Conservation (phyloP, 2,113 vertebrate genomes). For the Labeo rohita region DNA sequence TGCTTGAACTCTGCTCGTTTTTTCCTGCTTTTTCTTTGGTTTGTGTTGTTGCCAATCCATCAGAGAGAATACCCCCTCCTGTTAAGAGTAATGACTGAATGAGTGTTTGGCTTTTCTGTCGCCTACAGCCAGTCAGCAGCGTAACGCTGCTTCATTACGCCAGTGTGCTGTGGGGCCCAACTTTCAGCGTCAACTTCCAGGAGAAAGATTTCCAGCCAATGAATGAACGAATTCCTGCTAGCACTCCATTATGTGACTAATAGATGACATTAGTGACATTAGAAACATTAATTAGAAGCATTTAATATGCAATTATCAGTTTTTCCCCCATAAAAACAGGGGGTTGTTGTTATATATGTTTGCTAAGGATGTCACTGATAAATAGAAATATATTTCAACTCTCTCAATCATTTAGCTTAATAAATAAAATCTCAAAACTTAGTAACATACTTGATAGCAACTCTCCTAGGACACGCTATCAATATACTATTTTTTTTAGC, state of each 20-base stretch:
- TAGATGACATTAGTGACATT: conserved; percentile 9
- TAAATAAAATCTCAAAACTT: not conserved
- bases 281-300: not conserved
- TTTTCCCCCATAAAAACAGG: not conserved
- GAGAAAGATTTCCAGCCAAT: conserved; percentile 12
- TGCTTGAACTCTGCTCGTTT: conserved; percentile 51
- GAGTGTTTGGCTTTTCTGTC: conserved; percentile 39
- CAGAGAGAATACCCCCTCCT: conserved; percentile 39
- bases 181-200: conserved; percentile 2
- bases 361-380: not conserved
- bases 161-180: not conserved
- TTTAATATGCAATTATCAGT: not conserved
- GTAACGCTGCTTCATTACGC: not conserved
- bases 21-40: conserved; percentile 33
- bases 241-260: not conserved
- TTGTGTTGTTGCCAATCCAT: conserved; percentile 34
- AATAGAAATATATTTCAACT: not conserved
- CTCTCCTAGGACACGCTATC: no score
- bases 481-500: no score
- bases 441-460: not conserved
- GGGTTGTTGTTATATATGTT: not conserved
- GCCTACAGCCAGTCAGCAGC: conserved; percentile 22
- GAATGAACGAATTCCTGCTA: conserved; percentile 4
- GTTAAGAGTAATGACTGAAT: conserved; percentile 49
- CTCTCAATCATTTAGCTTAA: not conserved